phyloP scores from a whole-genome alignment of 2,113 vertebrate species.

The Carassius gibelio region DNA sequence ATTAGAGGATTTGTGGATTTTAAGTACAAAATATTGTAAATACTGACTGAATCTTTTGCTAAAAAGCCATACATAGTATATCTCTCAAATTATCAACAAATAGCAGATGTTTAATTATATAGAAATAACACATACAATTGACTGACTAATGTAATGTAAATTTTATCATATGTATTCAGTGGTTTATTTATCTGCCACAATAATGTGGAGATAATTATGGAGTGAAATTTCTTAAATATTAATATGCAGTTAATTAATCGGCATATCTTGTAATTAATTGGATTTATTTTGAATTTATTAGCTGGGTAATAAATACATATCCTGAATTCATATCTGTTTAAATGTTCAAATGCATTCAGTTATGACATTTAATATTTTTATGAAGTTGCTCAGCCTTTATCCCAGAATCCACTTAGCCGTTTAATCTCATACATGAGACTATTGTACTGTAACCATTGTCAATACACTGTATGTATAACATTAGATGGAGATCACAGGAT shows the following conservation, averaged over 20 bases:
- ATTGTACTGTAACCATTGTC: constrained; percentile 25
- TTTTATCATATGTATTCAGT: neutral
- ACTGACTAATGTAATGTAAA: neutral
- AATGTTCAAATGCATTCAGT: neutral
- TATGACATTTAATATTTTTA: neutral
- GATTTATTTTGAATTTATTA: neutral
- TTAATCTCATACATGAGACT: neutral
- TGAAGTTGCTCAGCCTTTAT: neutral
- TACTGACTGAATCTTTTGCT: neutral
- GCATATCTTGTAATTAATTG: neutral
- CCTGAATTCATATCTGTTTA: neutral
- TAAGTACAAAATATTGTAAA: neutral
- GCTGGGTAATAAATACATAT: neutral
- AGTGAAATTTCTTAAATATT: neutral
- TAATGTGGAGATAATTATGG: neutral
- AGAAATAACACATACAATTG: neutral
- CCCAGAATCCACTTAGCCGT: neutral
- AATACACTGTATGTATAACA: constrained; percentile 33
- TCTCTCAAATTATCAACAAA: neutral
- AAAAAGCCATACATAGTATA: neutral
- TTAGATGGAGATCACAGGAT: constrained; percentile 21
- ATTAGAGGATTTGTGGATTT: neutral
- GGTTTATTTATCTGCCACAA: neutral
- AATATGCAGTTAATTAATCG: neutral
- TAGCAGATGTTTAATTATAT: neutral